Evolutionary conservation across 2,113 vertebrate species (phyloP).

Genomic region (Rhinolophus ferrumequinum): DNA sequence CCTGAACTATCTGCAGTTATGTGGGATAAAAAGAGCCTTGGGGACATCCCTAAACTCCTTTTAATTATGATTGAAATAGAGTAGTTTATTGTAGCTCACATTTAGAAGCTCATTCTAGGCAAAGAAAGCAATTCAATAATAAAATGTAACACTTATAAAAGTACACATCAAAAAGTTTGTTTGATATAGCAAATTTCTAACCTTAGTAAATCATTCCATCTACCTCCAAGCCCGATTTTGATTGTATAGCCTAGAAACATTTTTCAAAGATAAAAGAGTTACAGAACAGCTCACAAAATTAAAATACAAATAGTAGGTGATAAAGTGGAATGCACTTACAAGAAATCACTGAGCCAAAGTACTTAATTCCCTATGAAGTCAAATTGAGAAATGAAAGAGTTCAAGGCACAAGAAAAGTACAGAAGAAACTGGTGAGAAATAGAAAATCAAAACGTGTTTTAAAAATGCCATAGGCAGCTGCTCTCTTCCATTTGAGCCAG

Average conservation of each 20-base stretch:
- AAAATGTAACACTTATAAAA: conserved; percentile 40
- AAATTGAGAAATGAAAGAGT: conserved; percentile 58
- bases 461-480: conserved; percentile 32
- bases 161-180: conserved; percentile 47
- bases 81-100: neutral
- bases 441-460: conserved; percentile 52
- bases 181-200: conserved; percentile 67
- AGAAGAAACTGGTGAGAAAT: conserved; percentile 54
- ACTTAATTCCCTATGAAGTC: neutral
- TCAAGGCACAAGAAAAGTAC: conserved; percentile 28
- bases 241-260: conserved; percentile 26
- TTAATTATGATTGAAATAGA: conserved; percentile 32
- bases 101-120: conserved; percentile 24
- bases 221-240: conserved; percentile 6
- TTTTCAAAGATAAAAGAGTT: conserved; percentile 48
- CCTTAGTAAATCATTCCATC: conserved; percentile 60
- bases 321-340: conserved; percentile 60
- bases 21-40: conserved; percentile 25
- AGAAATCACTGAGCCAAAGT: conserved; percentile 64
- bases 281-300: conserved; percentile 44
- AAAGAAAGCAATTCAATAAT: conserved; percentile 30
- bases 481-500: conserved; percentile 31
- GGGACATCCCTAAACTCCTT: neutral
- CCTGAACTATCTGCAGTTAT: conserved; percentile 3
- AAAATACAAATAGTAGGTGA: neutral